Evolutionary conservation across 2,113 vertebrate genomes (phyloP).

Genomic region (Globicephala melas): DNA sequence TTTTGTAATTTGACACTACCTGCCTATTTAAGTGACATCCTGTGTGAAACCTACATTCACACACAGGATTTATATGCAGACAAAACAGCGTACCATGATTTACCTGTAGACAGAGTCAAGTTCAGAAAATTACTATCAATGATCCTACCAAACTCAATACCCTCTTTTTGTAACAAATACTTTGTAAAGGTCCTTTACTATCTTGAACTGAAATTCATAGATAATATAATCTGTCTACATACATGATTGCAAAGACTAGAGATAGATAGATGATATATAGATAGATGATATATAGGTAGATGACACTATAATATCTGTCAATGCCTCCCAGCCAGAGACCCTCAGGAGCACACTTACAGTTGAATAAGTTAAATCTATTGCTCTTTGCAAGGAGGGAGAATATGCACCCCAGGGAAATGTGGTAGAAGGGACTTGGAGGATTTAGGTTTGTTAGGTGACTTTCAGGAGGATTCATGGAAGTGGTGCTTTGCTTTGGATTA

Average conservation of each 20-base stretch:
- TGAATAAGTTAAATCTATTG: neutral
- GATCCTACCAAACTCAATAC: neutral
- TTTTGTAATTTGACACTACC: neutral
- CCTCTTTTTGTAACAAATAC: neutral
- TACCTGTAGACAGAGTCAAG: neutral
- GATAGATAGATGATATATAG: neutral
- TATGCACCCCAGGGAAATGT: fast-evolving
- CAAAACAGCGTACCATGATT: neutral
- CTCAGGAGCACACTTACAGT: neutral
- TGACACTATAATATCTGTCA: neutral
- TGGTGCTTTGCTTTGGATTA: neutral
- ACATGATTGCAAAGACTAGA: neutral
- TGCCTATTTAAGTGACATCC: neutral
- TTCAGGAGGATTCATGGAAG: neutral
- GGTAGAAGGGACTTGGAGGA: neutral
- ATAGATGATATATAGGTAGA: neutral
- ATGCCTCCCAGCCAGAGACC: neutral
- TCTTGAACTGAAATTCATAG: neutral
- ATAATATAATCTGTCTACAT: neutral
- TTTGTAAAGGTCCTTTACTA: neutral
- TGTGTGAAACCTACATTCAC: neutral
- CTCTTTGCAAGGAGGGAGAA: neutral
- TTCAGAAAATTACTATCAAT: neutral
- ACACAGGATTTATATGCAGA: neutral
- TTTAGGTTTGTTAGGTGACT: neutral